Conservation (phyloP, 2,888 invertebrate genomes). For the Autographa gamma region DNA sequence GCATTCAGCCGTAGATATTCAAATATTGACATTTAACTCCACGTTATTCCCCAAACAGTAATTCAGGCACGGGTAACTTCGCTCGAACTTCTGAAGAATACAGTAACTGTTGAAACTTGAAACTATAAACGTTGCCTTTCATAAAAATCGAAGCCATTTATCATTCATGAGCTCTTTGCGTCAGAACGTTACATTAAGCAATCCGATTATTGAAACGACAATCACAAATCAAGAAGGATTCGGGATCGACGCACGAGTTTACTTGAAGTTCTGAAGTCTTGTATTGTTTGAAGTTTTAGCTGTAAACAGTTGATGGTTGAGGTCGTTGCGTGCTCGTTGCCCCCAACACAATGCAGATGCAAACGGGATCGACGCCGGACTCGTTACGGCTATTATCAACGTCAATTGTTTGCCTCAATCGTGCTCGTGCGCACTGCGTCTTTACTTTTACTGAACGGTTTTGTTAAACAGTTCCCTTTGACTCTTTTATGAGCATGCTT, state of each 20-base stretch:
- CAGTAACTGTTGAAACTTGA: conserved; percentile 14
- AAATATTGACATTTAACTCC: conserved; percentile 10
- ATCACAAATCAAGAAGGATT: conserved; percentile 12
- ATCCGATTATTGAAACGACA: conserved; percentile 4
- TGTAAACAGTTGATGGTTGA: conserved; percentile 59
- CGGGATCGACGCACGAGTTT: conserved; percentile 32
- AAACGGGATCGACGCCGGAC: conserved; percentile 75
- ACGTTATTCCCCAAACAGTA: conserved; percentile 17
- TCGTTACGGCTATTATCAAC: conserved; percentile 82
- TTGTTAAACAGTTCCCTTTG: conserved; percentile 73
- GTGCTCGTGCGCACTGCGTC: conserved; percentile 74
- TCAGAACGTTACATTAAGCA: conserved; percentile 24
- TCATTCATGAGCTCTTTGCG: conserved; percentile 26
- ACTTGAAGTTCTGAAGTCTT: conserved; percentile 40
- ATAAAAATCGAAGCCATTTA: conserved; percentile 16
- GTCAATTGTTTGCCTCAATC: conserved; percentile 77
- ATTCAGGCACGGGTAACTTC: conserved; percentile 13
- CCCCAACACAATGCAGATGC: conserved; percentile 76
- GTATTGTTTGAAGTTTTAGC: conserved; percentile 53
- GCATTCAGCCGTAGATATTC: neutral
- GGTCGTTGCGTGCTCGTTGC: conserved; percentile 69
- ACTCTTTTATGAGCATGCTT: conserved; percentile 55
- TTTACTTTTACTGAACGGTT: conserved; percentile 69
- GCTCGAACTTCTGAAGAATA: conserved; percentile 15
- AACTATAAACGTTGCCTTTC: conserved; percentile 11